These are phyloP conservation scores for Brenthis hecate DNA, from an alignment of 2,888 invertebrate genomes.

Conservation along the genomic window DNA sequence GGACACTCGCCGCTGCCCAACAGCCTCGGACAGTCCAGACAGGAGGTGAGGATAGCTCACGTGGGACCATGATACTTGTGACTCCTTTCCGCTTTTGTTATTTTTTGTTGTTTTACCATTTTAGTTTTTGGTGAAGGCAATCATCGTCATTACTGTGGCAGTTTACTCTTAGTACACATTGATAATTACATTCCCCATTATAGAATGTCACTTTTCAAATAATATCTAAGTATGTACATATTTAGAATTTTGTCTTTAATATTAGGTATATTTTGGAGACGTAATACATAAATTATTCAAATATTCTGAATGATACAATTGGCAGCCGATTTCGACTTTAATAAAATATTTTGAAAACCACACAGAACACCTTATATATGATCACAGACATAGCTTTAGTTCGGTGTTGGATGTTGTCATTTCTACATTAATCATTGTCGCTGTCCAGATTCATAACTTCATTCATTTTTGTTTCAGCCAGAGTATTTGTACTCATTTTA, in stretches of 20 bases:
- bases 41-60: constrained; percentile 73
- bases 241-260: no score
- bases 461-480: constrained; percentile 74
- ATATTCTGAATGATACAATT: no score
- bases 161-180: no score
- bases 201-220: no score
- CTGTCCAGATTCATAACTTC: constrained; percentile 37
- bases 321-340: neutral
- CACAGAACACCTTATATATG: neutral
- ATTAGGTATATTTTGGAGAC: no score
- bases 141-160: constrained; percentile 39
- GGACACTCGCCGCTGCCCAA: constrained; percentile 69
- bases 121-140: constrained; percentile 58
- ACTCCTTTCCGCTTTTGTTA: constrained; percentile 26
- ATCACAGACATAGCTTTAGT: neutral
- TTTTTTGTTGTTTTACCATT: constrained; percentile 39
- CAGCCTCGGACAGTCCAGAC: constrained; percentile 67
- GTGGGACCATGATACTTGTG: constrained; percentile 33
- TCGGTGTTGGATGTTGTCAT: constrained; percentile 6
- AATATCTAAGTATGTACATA: no score
- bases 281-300: no score
- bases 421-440: constrained; percentile 46
- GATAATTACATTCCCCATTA: no score
- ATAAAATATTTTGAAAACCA: neutral
- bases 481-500: constrained; percentile 79